Evolutionary conservation across 1,140 invertebrate species (phyloP), one percentile per base, ranked within the genome.

Genomic region (Drosophila aff.): DNA sequence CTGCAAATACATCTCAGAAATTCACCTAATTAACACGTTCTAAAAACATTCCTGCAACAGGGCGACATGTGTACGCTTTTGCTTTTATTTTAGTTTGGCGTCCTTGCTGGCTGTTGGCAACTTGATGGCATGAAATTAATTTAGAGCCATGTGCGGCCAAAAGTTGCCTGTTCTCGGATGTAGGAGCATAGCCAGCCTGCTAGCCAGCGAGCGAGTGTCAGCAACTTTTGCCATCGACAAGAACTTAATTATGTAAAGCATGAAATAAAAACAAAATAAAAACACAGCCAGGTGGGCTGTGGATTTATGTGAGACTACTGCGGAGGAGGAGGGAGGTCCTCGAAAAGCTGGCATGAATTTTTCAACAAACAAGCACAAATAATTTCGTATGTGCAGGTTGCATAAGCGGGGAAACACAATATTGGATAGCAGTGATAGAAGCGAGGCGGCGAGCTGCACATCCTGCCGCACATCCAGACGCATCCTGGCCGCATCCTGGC

Each of bases 211-310:
- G 36, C 46, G 31, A 60, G 53, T 68, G 53, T 67, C 47, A 76
- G 21, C 75, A 76, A 66, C 53, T 76, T 77, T 49, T 21, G 58
- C 49, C 59, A 55, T 77, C 64, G 74, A 77, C 63, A 61, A 44
- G 41, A 40, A 69, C 63, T 78, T 69, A 78, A 78, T 78, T 77
- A 77, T 78, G 75, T 61, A 69, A 61, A 61, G 58, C 57, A 68
- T 44, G 41, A 61, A 33, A 78, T 61, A 38, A 50, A 78, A 77
- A 61, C 55, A 52, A 73, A 73, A 59, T 26, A 36, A 11, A 23
- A 47, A 52, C 50, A 15, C 15, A 15, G 16, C n/a, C 38, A 68
- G 47, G 28, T 46, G 26, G 23, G 55, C 21, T 50, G 33, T 33
- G 28, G 16, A 21, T 50, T 61, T 40, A 46, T 46, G 23, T 50